phyloP scores from a whole-genome alignment of 1,140 invertebrate species.

The Lerema accius region DNA sequence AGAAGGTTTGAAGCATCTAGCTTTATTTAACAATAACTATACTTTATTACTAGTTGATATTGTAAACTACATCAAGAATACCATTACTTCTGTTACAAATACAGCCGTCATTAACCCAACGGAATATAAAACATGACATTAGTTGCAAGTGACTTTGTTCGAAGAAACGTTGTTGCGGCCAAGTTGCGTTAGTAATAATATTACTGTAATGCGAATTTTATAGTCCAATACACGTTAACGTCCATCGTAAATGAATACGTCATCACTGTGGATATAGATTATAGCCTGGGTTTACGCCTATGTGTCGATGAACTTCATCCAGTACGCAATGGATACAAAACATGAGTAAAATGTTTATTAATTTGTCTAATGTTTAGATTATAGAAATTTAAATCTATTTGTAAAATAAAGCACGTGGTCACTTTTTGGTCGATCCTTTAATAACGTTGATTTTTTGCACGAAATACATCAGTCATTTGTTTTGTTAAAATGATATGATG shows the following conservation, averaged over 20 bases:
- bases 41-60: no score
- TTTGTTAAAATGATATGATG: no score
- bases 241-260: conserved; percentile 48
- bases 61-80: not conserved
- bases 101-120: conserved; percentile 9
- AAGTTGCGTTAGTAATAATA: conserved; percentile 41
- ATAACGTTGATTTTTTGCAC: not conserved
- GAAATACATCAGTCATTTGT: no score
- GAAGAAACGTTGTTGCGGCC: conserved; percentile 38
- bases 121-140: conserved; percentile 24
- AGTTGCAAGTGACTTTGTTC: conserved; percentile 37
- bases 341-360: not conserved
- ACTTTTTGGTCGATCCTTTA: not conserved
- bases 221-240: conserved; percentile 48
- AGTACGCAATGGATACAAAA: not conserved
- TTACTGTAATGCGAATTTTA: conserved; percentile 48
- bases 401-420: not conserved
- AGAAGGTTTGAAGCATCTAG: no score
- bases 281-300: not conserved
- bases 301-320: not conserved
- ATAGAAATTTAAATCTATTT: not conserved
- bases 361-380: not conserved
- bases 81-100: not conserved
- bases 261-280: conserved; percentile 27
- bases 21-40: no score